Evolutionary conservation across 2,888 invertebrate species (phyloP), one percentile per base, ranked within the genome.

Genomic region (Sphaeridia pumilis): DNA sequence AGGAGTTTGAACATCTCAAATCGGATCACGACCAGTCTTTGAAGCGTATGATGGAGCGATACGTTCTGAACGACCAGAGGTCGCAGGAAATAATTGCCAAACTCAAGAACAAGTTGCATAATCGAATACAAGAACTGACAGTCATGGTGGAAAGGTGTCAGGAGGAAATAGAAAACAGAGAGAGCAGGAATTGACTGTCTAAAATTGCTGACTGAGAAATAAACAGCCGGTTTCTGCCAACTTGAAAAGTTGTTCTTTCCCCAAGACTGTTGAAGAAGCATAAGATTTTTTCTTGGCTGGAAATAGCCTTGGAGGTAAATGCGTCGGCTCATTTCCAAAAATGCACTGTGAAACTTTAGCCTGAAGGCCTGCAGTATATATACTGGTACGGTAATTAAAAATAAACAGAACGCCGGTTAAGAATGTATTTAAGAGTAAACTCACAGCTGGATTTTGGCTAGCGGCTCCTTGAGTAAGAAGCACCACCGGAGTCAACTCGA

Each of bases 141-240:
- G 49, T 35, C 17, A 54, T 46, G 46, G 54, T 54, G 2, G 54
- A 54, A 38, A 2, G 10, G 7, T 31, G 49, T 3, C 50, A 54
- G 43, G 7, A 22, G 4, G 41, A 52, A 27, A 25, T 52, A 4
- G 34, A 44, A 22, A 21, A 7, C 7, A 25, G 44, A 44, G 12
- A 12, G 34, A 34, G 34, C 34, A 14, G 14, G 34, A 14, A 14
- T 14, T 34, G 4, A 38, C 17, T 10, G n/a, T 38, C 5, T 14
- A 17, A 10, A 38, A 4, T 38, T 38, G n/a, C n/a, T n/a, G n/a
- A n/a, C n/a, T n/a, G n/a, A n/a, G n/a, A n/a, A n/a, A n/a, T n/a
- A n/a, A n/a, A n/a, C n/a, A n/a, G n/a, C n/a, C n/a, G n/a, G n/a
- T n/a, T n/a, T n/a, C n/a, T n/a, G n/a, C n/a, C n/a, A n/a, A n/a